Base-by-base conservation (phyloP, 1,140 invertebrate species). In the Limonius californicus region DNA sequence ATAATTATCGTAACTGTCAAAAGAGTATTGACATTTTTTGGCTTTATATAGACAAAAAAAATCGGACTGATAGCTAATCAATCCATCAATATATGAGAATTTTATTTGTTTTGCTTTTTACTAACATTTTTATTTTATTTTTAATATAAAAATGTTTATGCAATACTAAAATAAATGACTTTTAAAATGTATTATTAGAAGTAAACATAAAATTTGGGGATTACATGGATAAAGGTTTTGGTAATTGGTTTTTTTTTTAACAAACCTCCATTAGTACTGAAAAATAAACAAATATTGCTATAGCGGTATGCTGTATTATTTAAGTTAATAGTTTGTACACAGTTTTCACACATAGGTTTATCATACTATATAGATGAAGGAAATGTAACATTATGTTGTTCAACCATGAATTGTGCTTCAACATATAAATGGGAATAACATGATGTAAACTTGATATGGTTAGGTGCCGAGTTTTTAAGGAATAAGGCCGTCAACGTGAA, bases 371-470 rank as follows among this genome's bases (percentile, higher is more conserved):
- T 50, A 50, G 45, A 50, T 50, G 45, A 50, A 50, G 16, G n/a
- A 50, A 50, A 50, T 50, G 45, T 50, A 50, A 50, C 45, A 50
- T 39, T 14, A 39, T 45, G 42, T 45, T 21, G 45, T 19, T 50
- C 16, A 50, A 50, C 9, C 20, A 50, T 50, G 45, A 50, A 3
- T 11, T 50, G 16, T 18, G 16, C 11, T 50, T 16, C 8, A 50
- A 50, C 45, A 18, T 21, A 50, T 50, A 45, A 19, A 50, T 19
- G 45, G 16, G 14, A 50, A 39, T 39, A 39, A 50, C 45, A 50
- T 21, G 45, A 45, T 23, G 54, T 61, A 55, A 32, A 42, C 18
- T 61, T 61, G 59, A 61, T 61, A 61, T 61, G 59, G 59, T 61
- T 61, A 35, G 21, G 30, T 55, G 59, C 27, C 30, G 19, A 47